A percentile compares a stretch with the other conserved stretches of the same genome.
Conservation (phyloP, 2,797 vertebrate genomes). For the Enteromius viviparus region DNA sequence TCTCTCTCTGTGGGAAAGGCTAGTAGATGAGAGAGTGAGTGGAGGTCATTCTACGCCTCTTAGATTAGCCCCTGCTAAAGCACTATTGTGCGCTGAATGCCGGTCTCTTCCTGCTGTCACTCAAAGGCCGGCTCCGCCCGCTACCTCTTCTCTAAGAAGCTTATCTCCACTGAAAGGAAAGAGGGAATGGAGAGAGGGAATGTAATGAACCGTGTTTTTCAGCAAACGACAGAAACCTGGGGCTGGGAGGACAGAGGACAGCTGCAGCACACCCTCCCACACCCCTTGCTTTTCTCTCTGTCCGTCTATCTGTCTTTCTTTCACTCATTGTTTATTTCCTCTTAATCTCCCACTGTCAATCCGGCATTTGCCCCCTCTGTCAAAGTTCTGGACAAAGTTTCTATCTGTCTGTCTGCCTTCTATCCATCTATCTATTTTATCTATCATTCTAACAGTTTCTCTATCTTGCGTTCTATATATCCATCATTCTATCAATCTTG, state of each 20-base stretch:
- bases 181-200: constrained; percentile 97
- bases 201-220: constrained; percentile 99
- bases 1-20: constrained; percentile 97
- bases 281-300: constrained; percentile 50
- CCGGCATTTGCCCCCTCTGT: constrained; percentile 62
- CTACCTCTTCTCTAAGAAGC: constrained; percentile 99
- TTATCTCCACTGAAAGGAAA: constrained; percentile 97
- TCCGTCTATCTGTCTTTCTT: constrained; percentile 53
- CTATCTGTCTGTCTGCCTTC: constrained; percentile 43
- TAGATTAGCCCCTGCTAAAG: constrained; percentile 99
- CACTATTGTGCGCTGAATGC: constrained; percentile 99
- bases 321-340: constrained; percentile 56
- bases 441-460: not conserved
- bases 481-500: not conserved
- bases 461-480: not conserved
- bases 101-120: constrained; percentile 99
- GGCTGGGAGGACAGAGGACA: constrained; percentile 93
- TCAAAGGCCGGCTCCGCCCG: constrained; percentile 97
- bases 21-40: constrained; percentile 98
- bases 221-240: constrained; percentile 98
- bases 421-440: not conserved
- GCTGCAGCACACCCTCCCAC: constrained; percentile 87
- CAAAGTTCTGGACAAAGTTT: constrained; percentile 42
- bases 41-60: constrained; percentile 99
- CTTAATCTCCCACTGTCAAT: constrained; percentile 52